Base-by-base conservation (phyloP, 2,888 invertebrate species). In the Choreutis nemorana region DNA sequence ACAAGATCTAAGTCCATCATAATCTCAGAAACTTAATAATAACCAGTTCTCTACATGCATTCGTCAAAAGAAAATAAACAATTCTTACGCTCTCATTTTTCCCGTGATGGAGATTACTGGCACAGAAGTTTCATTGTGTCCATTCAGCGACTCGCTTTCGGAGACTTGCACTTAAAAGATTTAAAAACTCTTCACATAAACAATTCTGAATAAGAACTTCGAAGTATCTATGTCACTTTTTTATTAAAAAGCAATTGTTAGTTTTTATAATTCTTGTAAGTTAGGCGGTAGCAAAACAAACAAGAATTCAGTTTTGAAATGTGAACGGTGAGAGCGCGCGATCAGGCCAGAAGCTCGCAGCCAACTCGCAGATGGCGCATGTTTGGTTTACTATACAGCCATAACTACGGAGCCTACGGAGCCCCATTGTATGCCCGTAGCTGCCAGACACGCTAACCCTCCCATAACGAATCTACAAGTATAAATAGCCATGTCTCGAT, bases 71-170 rank as follows among this genome's bases (percentile, higher is more conserved):
- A 52, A 54, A 54, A 41, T 41, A 48, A 41, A 60, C 50, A 61
- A 60, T 63, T 55, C 77, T 77, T 65, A 77, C 77, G 63, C 57
- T 70, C 62, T 71, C 77, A 78, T 78, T 72, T n/a, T 73, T 77
- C 64, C 54, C 48, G 55, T 48, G 55, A 57, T 58, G 54, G 62
- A 61, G 60, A 70, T 70, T 62, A 68, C 67, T 53, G 48, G 55
- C 46, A 50, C 52, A 50, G 54, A 62, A 61, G 53, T 55, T 47
- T 55, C 64, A 70, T 72, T 68, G 64, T 71, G 47, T 54, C 49
- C 58, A 58, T 59, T 59, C 60, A 53, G 50, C 48, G 47, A 47
- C 42, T 40, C 44, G 47, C 44, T 53, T 55, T 47, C 55, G 48
- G 50, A 44, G 41, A 48, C 43, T 42, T 38, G 38, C 58, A 60